These are phyloP conservation scores for Gymnoscopelus braueri DNA, from an alignment of 2,797 vertebrate species.

Conservation along the genomic window DNA sequence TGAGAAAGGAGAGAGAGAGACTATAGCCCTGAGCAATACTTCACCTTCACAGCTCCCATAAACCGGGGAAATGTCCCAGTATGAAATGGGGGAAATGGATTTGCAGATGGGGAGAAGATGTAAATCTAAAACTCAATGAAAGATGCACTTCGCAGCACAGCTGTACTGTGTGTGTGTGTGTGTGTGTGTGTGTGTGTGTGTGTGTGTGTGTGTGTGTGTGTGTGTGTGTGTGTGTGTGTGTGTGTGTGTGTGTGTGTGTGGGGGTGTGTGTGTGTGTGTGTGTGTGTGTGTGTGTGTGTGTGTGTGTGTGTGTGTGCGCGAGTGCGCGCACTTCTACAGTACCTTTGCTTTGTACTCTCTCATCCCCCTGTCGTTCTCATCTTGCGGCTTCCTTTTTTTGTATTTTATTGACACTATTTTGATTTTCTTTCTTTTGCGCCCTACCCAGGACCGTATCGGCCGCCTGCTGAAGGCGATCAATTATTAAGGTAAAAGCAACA, in stretches of 20 bases:
- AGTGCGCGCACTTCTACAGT: too few relatives aligned
- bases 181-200: too few relatives aligned
- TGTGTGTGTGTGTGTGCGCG: too few relatives aligned
- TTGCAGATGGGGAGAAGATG: slow-evolving; percentile 44
- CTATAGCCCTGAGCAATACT: slow-evolving; percentile 46
- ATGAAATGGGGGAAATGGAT: slow-evolving; percentile 47
- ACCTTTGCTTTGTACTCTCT: background rate
- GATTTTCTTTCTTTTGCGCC: slow-evolving; percentile 32
- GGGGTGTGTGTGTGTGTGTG: slow-evolving; percentile 10
- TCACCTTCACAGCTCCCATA: slow-evolving; percentile 57
- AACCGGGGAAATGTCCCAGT: slow-evolving; percentile 49
- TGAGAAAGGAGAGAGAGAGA: background rate
- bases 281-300: background rate
- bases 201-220: background rate
- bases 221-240: slow-evolving; percentile 3
- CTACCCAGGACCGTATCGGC: slow-evolving; percentile 29
- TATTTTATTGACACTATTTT: background rate
- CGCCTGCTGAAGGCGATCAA: slow-evolving; percentile 60
- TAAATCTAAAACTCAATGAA: slow-evolving; percentile 25
- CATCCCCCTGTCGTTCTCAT: slow-evolving; percentile 30
- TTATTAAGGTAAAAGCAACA: slow-evolving; percentile 58
- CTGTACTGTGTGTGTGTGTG: background rate
- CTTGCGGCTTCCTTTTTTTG: slow-evolving; percentile 44
- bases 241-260: slow-evolving; percentile 10
- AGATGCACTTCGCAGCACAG: slow-evolving; percentile 4